Evolutionary conservation across 2,888 invertebrate species (phyloP), one percentile per base, ranked within the genome.

Genomic region (Apodemia duryi): DNA sequence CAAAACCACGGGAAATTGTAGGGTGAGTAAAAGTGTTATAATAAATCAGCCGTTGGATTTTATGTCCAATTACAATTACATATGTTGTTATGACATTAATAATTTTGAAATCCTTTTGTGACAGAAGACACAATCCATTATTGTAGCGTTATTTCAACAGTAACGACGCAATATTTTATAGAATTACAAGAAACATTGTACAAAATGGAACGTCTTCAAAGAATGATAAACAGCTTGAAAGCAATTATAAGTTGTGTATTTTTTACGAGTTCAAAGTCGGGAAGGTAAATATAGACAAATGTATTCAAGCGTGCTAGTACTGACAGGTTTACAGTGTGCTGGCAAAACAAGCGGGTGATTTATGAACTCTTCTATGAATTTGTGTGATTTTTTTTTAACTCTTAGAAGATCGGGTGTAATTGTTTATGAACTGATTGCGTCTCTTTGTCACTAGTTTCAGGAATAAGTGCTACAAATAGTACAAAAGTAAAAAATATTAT

Each of bases 291-390:
- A 63, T 63, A 70, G 62, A 66, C 62, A 62, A 41, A 66, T 63
- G 65, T 61, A 65, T 41, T 61, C 61, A 62, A 61, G 51, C 41
- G 66, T 51, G 38, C 61, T 65, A 68, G 69, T 68, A 69, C 65
- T 67, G 74, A 74, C 72, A 71, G 71, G 32, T 74, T 73, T 71
- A 74, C 70, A 62, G 68, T 52, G 43, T 43, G 65, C 65, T 68
- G 68, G 70, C 70, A 70, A 62, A 68, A 68, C 61, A 62, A 28
- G 28, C 29, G 49, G 6, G 64, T 70, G 63, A 69, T 66, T 67
- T 70, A 68, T 66, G 61, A 68, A 46, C 32, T 63, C 11, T 65
- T 64, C 38, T 13, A 38, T 51, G 41, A 51, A 54, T 49, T 62
- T 21, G 21, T 54, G 11, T 54, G 29, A 54, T 54, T 66, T 63